A percentile compares a stretch with the other conserved stretches of the same genome.
phyloP scores from a whole-genome alignment of 2,797 vertebrate species.

The Catamblyrhynchus diadema region DNA sequence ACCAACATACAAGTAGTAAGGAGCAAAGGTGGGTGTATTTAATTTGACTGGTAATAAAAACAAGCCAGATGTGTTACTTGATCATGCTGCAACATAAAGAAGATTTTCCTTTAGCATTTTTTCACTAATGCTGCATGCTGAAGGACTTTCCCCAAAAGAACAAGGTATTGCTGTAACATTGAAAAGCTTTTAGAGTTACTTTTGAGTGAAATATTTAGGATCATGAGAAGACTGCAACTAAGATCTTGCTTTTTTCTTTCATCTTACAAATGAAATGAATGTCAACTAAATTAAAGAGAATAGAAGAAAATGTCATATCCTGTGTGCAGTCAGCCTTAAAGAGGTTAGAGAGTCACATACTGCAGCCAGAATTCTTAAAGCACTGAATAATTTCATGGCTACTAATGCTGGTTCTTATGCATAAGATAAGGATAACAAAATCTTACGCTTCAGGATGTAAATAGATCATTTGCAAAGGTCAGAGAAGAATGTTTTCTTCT shows the following conservation, averaged over 20 bases:
- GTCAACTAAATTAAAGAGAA: slow-evolving; percentile 48
- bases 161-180: background rate
- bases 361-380: slow-evolving; percentile 1
- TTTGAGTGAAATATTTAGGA: slow-evolving; percentile 26
- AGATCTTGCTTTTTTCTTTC: slow-evolving; percentile 9
- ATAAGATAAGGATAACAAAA: slow-evolving; percentile 13
- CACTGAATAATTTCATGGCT: slow-evolving; percentile 27
- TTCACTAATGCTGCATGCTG: background rate
- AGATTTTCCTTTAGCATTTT: background rate
- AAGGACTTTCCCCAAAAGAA: background rate
- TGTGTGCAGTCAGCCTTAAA: slow-evolving; percentile 21
- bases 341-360: background rate
- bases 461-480: background rate
- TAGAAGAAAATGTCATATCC: slow-evolving; percentile 28
- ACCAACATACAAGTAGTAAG: background rate
- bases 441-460: background rate
- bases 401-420: background rate
- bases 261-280: slow-evolving; percentile 39
- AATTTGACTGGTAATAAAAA: background rate
- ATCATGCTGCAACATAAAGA: background rate
- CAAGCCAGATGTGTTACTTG: background rate
- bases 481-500: slow-evolving; percentile 14
- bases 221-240: background rate
- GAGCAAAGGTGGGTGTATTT: background rate
- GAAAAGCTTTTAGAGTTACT: background rate